phyloP scores from a whole-genome alignment of 2,113 vertebrate species.

The Petroica traversi region DNA sequence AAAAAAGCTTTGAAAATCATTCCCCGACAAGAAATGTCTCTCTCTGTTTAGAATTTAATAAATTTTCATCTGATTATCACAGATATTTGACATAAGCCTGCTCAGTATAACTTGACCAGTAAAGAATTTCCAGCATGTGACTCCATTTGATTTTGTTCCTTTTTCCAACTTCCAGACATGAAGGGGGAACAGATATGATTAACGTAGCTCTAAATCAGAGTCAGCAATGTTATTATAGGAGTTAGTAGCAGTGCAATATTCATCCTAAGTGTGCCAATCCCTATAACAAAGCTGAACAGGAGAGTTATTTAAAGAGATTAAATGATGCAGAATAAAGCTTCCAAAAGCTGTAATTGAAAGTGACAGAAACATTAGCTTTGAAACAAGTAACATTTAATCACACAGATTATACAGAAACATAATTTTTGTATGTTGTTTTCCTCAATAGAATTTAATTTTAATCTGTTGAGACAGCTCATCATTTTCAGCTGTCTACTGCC shows the following conservation, averaged over 20 bases:
- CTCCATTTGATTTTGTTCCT: background rate
- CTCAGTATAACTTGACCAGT: background rate
- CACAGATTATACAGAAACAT: slow-evolving; percentile 69
- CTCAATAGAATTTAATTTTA: slow-evolving; percentile 74
- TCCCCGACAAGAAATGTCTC: background rate
- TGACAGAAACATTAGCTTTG: slow-evolving; percentile 77
- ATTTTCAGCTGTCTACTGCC: slow-evolving; percentile 59
- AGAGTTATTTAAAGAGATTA: slow-evolving; percentile 71
- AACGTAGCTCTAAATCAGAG: slow-evolving; percentile 18
- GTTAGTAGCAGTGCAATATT: slow-evolving; percentile 29
- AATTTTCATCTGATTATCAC: background rate
- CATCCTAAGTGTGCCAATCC: slow-evolving; percentile 16
- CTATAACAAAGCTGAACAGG: slow-evolving; percentile 45
- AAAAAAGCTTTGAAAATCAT: background rate
- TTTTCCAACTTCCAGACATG: background rate
- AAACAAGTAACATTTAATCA: slow-evolving; percentile 79
- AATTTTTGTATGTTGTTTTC: slow-evolving; percentile 75
- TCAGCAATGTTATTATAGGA: slow-evolving; percentile 33
- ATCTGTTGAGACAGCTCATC: slow-evolving; percentile 70
- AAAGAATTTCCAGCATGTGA: background rate
- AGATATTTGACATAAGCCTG: background rate
- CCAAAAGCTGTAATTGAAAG: slow-evolving; percentile 76
- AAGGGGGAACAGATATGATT: background rate
- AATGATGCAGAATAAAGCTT: slow-evolving; percentile 76
- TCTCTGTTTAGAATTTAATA: background rate